Conservation (phyloP, 2,113 vertebrate genomes). For the Australoheros scitulus region DNA sequence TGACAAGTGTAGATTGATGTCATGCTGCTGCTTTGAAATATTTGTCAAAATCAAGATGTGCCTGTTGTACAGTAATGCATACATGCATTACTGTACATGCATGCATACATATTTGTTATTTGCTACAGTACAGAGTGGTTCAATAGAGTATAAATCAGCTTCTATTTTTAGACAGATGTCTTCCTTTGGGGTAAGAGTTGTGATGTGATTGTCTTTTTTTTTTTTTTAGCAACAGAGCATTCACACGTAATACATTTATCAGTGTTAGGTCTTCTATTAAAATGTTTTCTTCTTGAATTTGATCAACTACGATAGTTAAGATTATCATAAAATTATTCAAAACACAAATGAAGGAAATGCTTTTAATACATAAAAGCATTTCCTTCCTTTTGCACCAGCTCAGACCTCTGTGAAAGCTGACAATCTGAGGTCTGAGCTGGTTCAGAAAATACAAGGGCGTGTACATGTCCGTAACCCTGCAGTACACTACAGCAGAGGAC, state of each 20-base stretch:
- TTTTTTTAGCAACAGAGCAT: neutral
- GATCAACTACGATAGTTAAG: too few species aligned
- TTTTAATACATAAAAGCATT: fast-evolving
- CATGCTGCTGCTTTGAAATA: neutral
- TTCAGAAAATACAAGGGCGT: neutral
- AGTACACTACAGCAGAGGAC: neutral
- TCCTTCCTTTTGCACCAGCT: fast-evolving
- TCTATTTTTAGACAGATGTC: fast-evolving
- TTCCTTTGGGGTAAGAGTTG: neutral
- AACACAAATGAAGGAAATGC: fast-evolving
- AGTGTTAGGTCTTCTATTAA: fast-evolving
- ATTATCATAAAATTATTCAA: fast-evolving
- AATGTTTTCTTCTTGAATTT: fast-evolving
- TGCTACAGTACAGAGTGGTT: too few species aligned
- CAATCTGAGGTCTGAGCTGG: too few species aligned
- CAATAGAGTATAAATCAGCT: too few species aligned
- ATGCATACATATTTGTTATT: neutral
- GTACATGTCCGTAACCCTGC: neutral
- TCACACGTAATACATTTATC: fast-evolving
- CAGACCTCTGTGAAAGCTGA: neutral
- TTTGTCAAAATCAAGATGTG: neutral
- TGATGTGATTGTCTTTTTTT: neutral
- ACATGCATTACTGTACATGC: too few species aligned
- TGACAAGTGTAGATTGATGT: fast-evolving
- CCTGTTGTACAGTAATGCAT: neutral